These are phyloP conservation scores for Brenthis ino DNA, from an alignment of 2,888 invertebrate genomes.

Conservation along the genomic window DNA sequence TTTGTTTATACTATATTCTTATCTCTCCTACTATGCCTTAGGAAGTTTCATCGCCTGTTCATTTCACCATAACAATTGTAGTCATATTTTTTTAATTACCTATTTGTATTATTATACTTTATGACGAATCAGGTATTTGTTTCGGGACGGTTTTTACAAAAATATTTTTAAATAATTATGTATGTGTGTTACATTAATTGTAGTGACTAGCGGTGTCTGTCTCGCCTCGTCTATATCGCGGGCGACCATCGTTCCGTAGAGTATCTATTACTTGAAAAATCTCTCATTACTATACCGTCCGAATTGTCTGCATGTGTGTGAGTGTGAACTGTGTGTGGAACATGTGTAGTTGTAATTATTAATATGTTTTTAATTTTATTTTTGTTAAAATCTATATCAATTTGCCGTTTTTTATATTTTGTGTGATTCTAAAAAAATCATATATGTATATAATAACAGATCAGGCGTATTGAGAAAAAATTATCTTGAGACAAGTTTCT, in stretches of 20 bases:
- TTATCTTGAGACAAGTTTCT: background rate
- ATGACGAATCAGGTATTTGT: background rate
- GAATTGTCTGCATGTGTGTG: slow-evolving; percentile 47
- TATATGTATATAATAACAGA: background rate
- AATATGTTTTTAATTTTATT: background rate
- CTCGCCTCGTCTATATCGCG: too few relatives aligned
- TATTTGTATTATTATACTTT: background rate
- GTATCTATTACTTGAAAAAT: slow-evolving; percentile 12
- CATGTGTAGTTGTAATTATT: slow-evolving; percentile 11
- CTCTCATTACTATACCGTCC: slow-evolving; percentile 56
- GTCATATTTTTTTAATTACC: slow-evolving; percentile 25
- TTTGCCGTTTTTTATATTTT: background rate
- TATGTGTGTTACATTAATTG: background rate
- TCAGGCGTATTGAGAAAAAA: background rate
- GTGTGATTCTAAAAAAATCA: background rate
- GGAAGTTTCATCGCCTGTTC: slow-evolving; percentile 3
- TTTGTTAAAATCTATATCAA: too few relatives aligned
- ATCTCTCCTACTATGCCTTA: slow-evolving; percentile 11
- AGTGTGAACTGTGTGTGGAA: slow-evolving; percentile 37
- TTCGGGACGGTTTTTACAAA: slow-evolving; percentile 19
- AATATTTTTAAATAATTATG: background rate
- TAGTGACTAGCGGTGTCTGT: background rate
- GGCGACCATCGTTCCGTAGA: background rate
- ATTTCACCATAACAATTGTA: slow-evolving; percentile 27
- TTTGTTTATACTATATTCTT: slow-evolving; percentile 25